Conservation (phyloP, 2,113 vertebrate species). For the Forbesichthys agassizii region DNA sequence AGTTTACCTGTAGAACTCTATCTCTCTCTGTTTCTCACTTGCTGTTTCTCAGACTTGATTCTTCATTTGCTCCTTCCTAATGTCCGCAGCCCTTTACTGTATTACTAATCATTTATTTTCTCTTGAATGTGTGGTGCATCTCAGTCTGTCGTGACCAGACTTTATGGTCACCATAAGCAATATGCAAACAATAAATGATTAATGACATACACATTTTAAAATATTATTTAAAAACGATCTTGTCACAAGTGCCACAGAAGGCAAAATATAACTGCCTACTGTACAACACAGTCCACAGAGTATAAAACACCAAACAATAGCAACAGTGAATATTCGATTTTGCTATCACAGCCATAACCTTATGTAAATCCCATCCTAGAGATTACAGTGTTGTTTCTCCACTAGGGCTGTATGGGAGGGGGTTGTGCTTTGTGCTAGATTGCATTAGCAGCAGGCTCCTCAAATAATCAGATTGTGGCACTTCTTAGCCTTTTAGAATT, state of each 20-base stretch:
- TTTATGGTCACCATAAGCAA: too few relatives aligned
- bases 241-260: too few relatives aligned
- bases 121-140: background rate
- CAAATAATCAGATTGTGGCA: slow-evolving; percentile 54
- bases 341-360: too few relatives aligned
- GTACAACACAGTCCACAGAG: too few relatives aligned
- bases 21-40: background rate
- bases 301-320: too few relatives aligned
- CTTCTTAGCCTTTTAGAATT: slow-evolving; percentile 43
- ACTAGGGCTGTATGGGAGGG: background rate
- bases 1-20: slow-evolving; percentile 10
- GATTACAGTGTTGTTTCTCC: background rate
- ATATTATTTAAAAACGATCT: too few relatives aligned
- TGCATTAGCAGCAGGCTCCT: slow-evolving; percentile 56
- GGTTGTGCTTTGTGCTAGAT: slow-evolving; percentile 39
- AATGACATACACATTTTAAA: too few relatives aligned
- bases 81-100: slow-evolving; percentile 16
- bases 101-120: background rate
- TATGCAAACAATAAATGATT: too few relatives aligned
- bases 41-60: background rate
- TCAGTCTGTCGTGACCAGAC: too few relatives aligned
- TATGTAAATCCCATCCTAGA: background rate
- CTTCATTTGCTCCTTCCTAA: background rate
- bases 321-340: too few relatives aligned
- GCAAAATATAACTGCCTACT: too few relatives aligned